A percentile compares a stretch with the other conserved stretches of the same genome.
These are phyloP conservation scores for Lymantria dispar DNA, from an alignment of 2,888 invertebrate genomes.

Conservation along the genomic window DNA sequence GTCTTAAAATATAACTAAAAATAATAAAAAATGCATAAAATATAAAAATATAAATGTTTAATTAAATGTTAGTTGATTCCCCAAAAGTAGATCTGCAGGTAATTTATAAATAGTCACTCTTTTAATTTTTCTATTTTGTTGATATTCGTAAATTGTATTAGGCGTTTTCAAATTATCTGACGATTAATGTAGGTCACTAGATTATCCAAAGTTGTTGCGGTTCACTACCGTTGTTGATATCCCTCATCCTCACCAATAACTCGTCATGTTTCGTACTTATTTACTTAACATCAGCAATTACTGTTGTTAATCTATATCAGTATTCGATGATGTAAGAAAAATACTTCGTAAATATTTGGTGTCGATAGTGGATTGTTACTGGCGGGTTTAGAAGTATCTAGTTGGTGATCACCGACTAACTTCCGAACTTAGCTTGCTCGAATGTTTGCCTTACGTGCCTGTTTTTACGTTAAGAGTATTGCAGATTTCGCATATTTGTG, in stretches of 20 bases:
- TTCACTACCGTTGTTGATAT: not conserved
- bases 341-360: not conserved
- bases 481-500: not conserved
- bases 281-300: not conserved
- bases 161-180: not conserved
- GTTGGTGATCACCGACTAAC: not conserved
- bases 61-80: not conserved
- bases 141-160: not conserved
- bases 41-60: not conserved
- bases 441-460: constrained; percentile 2
- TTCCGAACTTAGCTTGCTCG: not conserved
- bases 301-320: not conserved
- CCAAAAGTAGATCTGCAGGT: not conserved
- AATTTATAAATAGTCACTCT: not conserved
- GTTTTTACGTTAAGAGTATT: not conserved
- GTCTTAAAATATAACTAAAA: not conserved
- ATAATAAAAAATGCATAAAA: not conserved
- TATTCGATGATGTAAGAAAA: not conserved
- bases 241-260: not conserved
- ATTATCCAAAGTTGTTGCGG: not conserved
- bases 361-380: not conserved
- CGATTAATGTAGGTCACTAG: not conserved
- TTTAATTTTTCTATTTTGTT: not conserved
- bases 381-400: not conserved
- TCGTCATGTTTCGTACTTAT: not conserved